Evolutionary conservation across 1,140 invertebrate species (phyloP).

Genomic region (Aphis craccivora): DNA sequence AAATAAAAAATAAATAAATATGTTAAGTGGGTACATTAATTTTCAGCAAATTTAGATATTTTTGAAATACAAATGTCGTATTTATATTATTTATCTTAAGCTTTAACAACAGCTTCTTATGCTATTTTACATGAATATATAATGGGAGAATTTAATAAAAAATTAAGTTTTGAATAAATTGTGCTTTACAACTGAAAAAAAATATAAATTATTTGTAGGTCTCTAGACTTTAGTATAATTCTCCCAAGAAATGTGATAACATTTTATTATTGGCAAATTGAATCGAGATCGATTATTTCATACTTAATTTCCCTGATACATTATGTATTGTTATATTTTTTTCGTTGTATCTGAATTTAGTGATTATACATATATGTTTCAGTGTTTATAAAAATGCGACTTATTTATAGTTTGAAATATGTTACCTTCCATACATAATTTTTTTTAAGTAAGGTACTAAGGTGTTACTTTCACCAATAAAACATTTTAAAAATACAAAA

Average conservation of each 20-base stretch:
- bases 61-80: background rate
- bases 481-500: too few species aligned
- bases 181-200: background rate
- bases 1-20: background rate
- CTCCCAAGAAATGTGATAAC: background rate
- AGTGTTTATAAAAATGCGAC: background rate
- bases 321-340: background rate
- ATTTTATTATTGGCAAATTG: background rate
- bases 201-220: background rate
- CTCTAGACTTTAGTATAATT: background rate
- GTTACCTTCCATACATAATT: too few species aligned
- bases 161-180: background rate
- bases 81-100: background rate
- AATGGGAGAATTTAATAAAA: background rate
- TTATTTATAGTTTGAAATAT: background rate
- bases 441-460: too few species aligned
- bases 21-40: too few species aligned
- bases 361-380: background rate
- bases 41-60: background rate
- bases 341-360: background rate
- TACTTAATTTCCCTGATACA: background rate
- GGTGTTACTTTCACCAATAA: background rate
- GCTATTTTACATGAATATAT: background rate
- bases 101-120: background rate
- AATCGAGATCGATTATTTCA: background rate